Conservation (phyloP, 2,113 vertebrate species). For the Balaeniceps rex region DNA sequence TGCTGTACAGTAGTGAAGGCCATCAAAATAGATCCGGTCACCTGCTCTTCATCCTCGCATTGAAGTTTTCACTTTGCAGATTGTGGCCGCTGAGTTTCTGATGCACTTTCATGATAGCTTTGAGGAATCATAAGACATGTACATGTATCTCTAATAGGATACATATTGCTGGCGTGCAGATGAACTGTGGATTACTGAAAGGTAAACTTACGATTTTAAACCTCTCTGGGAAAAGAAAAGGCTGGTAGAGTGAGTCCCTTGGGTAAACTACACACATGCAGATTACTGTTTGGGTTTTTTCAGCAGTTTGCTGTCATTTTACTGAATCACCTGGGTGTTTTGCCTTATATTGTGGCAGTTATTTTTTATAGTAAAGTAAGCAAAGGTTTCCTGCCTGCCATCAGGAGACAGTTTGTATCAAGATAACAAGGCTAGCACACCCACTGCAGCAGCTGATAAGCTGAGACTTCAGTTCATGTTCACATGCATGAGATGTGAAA, state of each 20-base stretch:
- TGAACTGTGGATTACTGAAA: slow-evolving; percentile 7
- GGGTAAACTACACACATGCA: background rate
- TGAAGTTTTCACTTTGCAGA: background rate
- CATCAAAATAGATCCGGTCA: background rate
- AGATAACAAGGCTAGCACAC: background rate
- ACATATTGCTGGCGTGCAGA: background rate
- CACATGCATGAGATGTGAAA: background rate
- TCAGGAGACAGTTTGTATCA: background rate
- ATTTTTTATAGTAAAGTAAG: background rate
- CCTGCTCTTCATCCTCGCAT: background rate
- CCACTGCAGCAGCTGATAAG: background rate
- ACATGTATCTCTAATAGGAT: background rate
- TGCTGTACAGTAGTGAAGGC: background rate
- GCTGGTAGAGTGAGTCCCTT: background rate
- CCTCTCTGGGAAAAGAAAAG: background rate
- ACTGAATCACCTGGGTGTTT: background rate
- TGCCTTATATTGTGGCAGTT: background rate
- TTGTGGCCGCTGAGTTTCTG: background rate
- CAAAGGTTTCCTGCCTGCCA: background rate
- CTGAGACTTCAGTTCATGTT: background rate
- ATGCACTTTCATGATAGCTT: background rate
- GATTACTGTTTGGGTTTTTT: background rate
- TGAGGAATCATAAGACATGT: background rate
- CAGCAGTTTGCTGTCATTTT: background rate
- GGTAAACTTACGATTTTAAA: background rate